Conservation (phyloP, 2,797 vertebrate species). For the Taenioides sp. region DNA sequence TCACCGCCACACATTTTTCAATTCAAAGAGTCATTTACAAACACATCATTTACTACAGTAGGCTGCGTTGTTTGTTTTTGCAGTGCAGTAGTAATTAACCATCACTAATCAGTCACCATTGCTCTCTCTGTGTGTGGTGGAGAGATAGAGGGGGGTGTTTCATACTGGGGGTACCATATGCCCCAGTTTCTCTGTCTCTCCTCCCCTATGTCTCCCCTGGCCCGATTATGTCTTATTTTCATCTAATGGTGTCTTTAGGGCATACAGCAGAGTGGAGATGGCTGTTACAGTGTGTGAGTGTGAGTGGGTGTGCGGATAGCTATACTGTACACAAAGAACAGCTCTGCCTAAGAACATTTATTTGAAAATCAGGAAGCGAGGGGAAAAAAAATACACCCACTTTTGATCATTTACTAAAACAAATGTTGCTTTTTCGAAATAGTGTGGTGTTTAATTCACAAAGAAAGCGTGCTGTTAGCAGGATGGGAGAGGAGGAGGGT, state of each 20-base stretch:
- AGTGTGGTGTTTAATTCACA: conserved; percentile 8
- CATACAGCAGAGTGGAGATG: conserved; percentile 15
- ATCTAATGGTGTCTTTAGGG: conserved; percentile 40
- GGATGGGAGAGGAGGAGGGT: neutral
- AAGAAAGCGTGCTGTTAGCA: neutral
- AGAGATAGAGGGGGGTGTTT: conserved; percentile 14
- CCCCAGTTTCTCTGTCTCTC: conserved; percentile 44
- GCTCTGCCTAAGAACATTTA: conserved; percentile 17
- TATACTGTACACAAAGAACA: conserved; percentile 11
- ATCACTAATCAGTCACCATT: conserved; percentile 54
- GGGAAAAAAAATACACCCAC: neutral
- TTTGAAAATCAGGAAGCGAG: conserved; percentile 11
- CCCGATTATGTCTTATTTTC: conserved; percentile 60
- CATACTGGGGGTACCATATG: conserved; percentile 28
- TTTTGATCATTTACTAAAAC: conserved; percentile 24
- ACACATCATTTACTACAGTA: neutral
- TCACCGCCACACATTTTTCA: neutral
- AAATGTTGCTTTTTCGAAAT: conserved; percentile 4
- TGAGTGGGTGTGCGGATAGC: neutral
- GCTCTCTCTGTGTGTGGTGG: conserved; percentile 7
- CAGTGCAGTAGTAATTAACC: conserved; percentile 54
- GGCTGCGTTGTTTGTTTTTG: neutral
- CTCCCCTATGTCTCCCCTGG: conserved; percentile 28
- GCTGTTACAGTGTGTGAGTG: conserved; percentile 6
- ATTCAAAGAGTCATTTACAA: neutral